Conservation (phyloP, 2,113 vertebrate species). For the Esox niger region DNA sequence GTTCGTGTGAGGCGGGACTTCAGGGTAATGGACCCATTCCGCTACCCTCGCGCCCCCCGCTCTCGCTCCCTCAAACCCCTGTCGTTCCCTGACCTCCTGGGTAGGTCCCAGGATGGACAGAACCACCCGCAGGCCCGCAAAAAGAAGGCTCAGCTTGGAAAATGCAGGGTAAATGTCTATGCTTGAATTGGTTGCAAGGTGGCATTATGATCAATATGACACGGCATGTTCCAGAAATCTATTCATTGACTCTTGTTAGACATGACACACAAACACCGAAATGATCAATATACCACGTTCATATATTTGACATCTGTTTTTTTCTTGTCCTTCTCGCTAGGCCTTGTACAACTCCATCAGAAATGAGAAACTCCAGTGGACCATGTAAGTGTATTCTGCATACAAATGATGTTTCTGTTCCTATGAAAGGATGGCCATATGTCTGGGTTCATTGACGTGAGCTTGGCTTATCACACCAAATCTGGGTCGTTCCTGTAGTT, state of each 20-base stretch:
- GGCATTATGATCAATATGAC: neutral
- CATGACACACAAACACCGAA: neutral
- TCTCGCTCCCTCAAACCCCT: slow-evolving; percentile 90
- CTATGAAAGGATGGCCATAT: slow-evolving; percentile 1
- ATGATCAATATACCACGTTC: too few relatives aligned
- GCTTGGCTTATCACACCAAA: too few relatives aligned
- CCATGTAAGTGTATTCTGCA: slow-evolving; percentile 83
- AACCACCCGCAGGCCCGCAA: slow-evolving; percentile 84
- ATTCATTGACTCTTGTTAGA: too few relatives aligned
- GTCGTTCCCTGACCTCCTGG: slow-evolving; percentile 91
- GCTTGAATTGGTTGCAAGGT: neutral
- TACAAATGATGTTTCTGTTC: neutral
- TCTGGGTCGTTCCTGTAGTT: too few relatives aligned
- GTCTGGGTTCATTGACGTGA: slow-evolving; percentile 6
- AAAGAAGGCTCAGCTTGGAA: slow-evolving; percentile 74
- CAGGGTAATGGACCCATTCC: slow-evolving; percentile 83
- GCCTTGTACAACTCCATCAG: slow-evolving; percentile 94
- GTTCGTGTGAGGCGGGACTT: slow-evolving; percentile 88
- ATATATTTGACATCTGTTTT: slow-evolving; percentile 14
- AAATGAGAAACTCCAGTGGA: slow-evolving; percentile 98
- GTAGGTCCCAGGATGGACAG: slow-evolving; percentile 72
- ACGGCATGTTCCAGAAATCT: too few relatives aligned
- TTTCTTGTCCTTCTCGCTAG: slow-evolving; percentile 62
- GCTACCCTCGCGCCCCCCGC: slow-evolving; percentile 88
- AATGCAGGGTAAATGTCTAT: neutral